Base-by-base conservation (phyloP, 2,797 vertebrate genomes). In the Cottoperca gobio region DNA sequence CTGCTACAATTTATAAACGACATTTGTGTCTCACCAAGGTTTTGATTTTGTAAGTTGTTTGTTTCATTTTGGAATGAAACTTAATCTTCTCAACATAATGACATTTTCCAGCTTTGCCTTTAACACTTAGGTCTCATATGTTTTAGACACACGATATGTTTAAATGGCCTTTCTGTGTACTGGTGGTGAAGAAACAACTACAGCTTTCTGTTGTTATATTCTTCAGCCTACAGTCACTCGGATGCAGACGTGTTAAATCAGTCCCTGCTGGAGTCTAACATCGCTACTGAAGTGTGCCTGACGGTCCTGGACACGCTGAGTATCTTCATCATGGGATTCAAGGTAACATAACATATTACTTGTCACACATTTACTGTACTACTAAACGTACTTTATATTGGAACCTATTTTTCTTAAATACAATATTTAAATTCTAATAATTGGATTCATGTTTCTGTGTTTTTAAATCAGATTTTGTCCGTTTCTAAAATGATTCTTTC, bases 161-260 rank as follows among this genome's bases (percentile, higher is more conserved):
- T 23, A 45, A 76, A 40, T 23, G 3, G 11, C 19, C 24, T 31
- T 5, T 42, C 23, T 31, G 43, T 42, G 40, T 7, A 6, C 7
- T 40, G 17, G 14, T 64, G 3, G 4, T 10, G 24, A 28, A 82
- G 61, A 81, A 82, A 49, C 54, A 23, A 42, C 76, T 86, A 82
- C 86, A 92, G 78, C 73, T 4, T 62, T 76, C 24, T 70, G 24
- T 52, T 59, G n/a, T 10, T 87, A 28, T 85, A 57, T 42, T 73
- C 52, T 88, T 69, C 89, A 99, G 98, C 96, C 88, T 99, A 99
- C 69, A 96, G 96, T 86, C 96, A 99, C 93, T 97, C 96, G 0
- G 98, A 99, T 17, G 97, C 98, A 4, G 98, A 99, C 21, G 97
- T 97, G 61, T 92, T 98, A 71, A 98, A 97, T 92, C 97, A 99